Percentiles rank a stretch among this genome's conserved stretches.
phyloP scores from a whole-genome alignment of 2,888 invertebrate species.

The Folsomia manolachei region DNA sequence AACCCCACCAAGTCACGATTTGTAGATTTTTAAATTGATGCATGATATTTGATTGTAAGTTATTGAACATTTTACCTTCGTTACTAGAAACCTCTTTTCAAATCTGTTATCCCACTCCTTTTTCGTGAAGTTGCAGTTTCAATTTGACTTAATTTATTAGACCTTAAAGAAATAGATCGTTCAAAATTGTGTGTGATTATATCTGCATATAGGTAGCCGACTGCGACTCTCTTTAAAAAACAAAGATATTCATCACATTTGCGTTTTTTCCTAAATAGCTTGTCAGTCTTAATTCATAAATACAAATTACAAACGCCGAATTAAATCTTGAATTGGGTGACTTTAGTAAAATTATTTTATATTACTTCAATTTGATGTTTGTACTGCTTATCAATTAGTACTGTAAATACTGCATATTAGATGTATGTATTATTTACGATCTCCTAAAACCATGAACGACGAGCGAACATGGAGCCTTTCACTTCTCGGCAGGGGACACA shows the following conservation, averaged over 20 bases:
- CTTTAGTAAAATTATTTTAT: no score
- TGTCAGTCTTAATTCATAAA: neutral
- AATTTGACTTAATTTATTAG: neutral
- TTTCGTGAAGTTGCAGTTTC: neutral
- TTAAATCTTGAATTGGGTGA: no score
- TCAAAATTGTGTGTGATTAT: neutral
- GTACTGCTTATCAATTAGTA: no score
- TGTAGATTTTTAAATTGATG: neutral
- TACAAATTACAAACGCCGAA: neutral
- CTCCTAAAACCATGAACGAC: neutral
- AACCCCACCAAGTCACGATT: neutral
- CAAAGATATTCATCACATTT: neutral
- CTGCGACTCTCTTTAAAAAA: neutral
- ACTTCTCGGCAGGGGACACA: conserved; percentile 31
- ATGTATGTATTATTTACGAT: conserved; percentile 2
- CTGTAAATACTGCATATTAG: no score
- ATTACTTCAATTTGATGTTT: no score
- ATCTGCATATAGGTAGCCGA: neutral
- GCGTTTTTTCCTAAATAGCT: neutral
- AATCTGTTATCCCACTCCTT: neutral
- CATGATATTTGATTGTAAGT: neutral
- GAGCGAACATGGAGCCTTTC: conserved; percentile 25
- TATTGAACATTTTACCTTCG: no score
- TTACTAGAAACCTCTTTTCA: no score
- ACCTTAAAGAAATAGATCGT: neutral